A percentile compares a stretch with the other conserved stretches of the same genome.
These are phyloP conservation scores for Drosophila kanekoi DNA, from an alignment of 2,888 invertebrate species.

Conservation along the genomic window DNA sequence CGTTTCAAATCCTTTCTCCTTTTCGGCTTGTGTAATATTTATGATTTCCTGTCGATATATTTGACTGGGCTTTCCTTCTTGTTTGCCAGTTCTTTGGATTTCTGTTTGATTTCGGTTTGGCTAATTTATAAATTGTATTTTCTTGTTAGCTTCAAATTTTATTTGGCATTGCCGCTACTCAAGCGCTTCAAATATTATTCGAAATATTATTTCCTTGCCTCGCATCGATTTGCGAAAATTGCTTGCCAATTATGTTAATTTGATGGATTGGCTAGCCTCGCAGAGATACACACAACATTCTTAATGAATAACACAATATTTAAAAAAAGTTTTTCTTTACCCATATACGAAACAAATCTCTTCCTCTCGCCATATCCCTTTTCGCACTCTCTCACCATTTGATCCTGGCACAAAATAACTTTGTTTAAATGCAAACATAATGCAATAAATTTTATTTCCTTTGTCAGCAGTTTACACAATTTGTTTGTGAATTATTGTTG, in stretches of 20 bases:
- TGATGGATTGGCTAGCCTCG: background rate
- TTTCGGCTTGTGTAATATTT: constrained; percentile 64
- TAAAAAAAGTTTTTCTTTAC: too few relatives aligned
- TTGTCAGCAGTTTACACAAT: constrained; percentile 59
- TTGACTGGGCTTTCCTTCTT: constrained; percentile 34
- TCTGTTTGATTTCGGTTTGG: constrained; percentile 45
- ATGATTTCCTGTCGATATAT: constrained; percentile 61
- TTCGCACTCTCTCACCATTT: background rate
- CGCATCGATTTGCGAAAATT: constrained; percentile 33
- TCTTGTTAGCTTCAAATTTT: constrained; percentile 52
- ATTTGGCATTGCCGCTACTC: constrained; percentile 21
- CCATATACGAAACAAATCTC: background rate
- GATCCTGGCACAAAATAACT: constrained; percentile 39
- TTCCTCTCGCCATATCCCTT: background rate
- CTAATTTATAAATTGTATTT: constrained; percentile 75
- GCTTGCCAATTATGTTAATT: constrained; percentile 58
- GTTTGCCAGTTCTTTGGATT: constrained; percentile 18
- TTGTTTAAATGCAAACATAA: constrained; percentile 69
- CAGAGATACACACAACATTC: too few relatives aligned
- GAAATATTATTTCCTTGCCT: constrained; percentile 23
- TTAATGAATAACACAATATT: too few relatives aligned
- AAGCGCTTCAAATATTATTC: constrained; percentile 4
- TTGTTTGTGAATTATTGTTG: constrained; percentile 46
- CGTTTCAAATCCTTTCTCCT: constrained; percentile 68
- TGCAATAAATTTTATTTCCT: constrained; percentile 71